Conservation (phyloP, 2,113 vertebrate species). For the Myotis brandtii region DNA sequence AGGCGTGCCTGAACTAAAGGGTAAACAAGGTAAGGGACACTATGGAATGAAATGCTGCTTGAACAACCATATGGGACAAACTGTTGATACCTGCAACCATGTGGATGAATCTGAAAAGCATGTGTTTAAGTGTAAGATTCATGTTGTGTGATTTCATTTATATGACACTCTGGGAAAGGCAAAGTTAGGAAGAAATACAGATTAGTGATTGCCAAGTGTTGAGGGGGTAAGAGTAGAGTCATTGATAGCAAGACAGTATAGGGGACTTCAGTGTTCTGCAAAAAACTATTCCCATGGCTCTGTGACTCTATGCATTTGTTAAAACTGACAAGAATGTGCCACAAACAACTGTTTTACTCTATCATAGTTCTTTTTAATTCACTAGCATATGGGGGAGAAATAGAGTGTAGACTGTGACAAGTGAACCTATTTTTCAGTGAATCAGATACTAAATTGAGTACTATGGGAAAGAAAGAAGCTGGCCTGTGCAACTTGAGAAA, state of each 20-base stretch:
- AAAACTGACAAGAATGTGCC: not conserved
- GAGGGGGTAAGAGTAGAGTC: fast-evolving
- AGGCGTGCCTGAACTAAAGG: not conserved
- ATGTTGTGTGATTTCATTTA: not conserved
- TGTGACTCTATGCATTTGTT: not conserved
- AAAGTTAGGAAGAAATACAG: not conserved
- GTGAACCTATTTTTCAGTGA: not conserved
- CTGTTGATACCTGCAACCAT: not conserved
- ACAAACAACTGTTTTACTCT: not conserved
- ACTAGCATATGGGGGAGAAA: not conserved
- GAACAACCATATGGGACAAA: not conserved
- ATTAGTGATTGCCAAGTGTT: not conserved
- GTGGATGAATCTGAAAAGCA: not conserved
- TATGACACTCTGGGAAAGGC: not conserved
- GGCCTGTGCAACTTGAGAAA: not conserved
- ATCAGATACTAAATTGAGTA: not conserved
- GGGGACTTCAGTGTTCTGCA: not conserved
- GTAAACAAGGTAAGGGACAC: not conserved
- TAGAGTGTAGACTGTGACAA: not conserved
- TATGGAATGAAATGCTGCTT: not conserved
- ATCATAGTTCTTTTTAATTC: not conserved
- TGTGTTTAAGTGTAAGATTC: not conserved
- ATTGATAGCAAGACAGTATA: fast-evolving
- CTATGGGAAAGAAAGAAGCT: not conserved
- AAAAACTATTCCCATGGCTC: not conserved